Conservation (phyloP, 2,797 vertebrate species). For the Simalia tracyae region DNA sequence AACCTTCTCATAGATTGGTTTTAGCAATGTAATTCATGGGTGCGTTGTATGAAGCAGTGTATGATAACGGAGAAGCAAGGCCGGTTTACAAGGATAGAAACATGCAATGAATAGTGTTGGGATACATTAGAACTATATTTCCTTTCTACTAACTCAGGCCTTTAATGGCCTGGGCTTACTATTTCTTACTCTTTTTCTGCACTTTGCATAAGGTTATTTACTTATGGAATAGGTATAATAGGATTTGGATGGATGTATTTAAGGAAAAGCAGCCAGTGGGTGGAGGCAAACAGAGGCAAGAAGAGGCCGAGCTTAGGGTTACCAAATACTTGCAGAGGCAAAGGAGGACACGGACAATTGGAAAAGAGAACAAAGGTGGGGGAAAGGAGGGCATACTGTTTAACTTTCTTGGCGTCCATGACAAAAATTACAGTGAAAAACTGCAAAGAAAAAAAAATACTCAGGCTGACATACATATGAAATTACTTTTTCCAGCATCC, state of each 20-base stretch:
- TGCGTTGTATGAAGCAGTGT: neutral
- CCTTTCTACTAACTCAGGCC: neutral
- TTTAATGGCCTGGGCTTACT: neutral
- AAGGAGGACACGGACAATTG: neutral
- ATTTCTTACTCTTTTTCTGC: neutral
- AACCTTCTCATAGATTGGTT: neutral
- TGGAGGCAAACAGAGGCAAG: neutral
- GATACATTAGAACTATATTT: neutral
- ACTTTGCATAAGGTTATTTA: neutral
- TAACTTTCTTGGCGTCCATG: neutral
- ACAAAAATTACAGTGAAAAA: neutral
- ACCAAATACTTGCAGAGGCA: neutral
- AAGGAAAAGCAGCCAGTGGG: neutral
- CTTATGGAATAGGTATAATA: neutral
- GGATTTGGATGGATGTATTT: neutral
- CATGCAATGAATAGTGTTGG: neutral
- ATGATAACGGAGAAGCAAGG: neutral
- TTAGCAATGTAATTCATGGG: neutral
- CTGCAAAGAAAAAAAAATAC: neutral
- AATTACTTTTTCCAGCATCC: neutral
- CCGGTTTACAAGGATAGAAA: neutral
- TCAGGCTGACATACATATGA: too few relatives aligned
- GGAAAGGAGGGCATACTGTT: neutral
- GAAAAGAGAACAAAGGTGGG: neutral
- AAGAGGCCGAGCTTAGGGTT: neutral